These are phyloP conservation scores for Lepidocyrtoides sp. DNA, from an alignment of 2,888 invertebrate genomes.

Conservation along the genomic window DNA sequence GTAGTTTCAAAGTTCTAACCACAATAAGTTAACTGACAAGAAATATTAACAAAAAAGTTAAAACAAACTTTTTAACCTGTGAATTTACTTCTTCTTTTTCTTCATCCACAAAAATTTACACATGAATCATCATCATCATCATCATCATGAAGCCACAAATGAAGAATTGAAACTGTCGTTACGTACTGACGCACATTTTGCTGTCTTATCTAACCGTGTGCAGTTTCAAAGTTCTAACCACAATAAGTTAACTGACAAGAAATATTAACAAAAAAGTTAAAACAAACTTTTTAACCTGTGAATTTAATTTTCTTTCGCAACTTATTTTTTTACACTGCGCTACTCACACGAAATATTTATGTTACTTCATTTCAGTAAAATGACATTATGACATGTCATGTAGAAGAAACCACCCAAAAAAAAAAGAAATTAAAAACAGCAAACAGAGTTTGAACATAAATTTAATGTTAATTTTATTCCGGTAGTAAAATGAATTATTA, in stretches of 20 bases:
- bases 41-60: not conserved
- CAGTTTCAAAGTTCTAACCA: not conserved
- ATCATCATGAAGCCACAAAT: no score
- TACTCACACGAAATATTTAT: constrained; percentile 5
- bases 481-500: constrained; percentile 62
- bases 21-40: constrained; percentile 22
- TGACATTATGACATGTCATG: not conserved
- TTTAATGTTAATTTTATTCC: constrained; percentile 55
- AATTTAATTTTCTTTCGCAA: not conserved
- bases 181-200: no score
- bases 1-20: not conserved
- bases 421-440: constrained; percentile 11
- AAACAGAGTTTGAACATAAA: not conserved
- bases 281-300: not conserved
- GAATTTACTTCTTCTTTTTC: not conserved
- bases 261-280: not conserved
- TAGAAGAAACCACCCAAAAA: constrained; percentile 10
- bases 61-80: not conserved
- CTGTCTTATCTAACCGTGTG: no score
- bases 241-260: constrained; percentile 28
- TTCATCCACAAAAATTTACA: no score
- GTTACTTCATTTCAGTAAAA: not conserved
- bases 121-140: no score
- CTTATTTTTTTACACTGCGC: not conserved
- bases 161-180: constrained; percentile 14